phyloP scores from a whole-genome alignment of 1,140 invertebrate species.

The Camponotus floridanus region DNA sequence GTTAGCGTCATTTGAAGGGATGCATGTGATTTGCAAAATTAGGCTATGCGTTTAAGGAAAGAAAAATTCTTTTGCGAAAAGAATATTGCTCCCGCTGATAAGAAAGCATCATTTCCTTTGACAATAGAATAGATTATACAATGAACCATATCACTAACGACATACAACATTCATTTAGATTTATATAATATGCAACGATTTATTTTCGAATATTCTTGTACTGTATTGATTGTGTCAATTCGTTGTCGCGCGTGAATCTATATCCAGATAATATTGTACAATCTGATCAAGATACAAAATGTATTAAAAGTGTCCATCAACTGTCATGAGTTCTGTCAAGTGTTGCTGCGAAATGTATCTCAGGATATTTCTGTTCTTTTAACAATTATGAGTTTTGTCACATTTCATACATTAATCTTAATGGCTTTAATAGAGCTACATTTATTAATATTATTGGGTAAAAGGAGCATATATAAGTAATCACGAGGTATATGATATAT shows the following conservation, averaged over 20 bases:
- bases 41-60: conserved; percentile 19
- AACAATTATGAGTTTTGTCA: conserved; percentile 63
- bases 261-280: not conserved
- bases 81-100: conserved; percentile 69
- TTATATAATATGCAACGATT: not conserved
- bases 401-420: conserved; percentile 67
- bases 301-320: conserved; percentile 49
- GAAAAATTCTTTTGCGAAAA: conserved; percentile 39
- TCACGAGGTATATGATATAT: conserved; percentile 76
- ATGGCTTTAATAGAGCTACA: conserved; percentile 71
- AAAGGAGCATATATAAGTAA: conserved; percentile 71
- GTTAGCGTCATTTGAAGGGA: conserved; percentile 44
- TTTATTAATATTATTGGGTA: conserved; percentile 72
- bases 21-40: conserved; percentile 37
- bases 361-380: conserved; percentile 71
- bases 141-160: conserved; percentile 22
- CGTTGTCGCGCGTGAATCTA: conserved; percentile 36
- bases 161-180: conserved; percentile 28
- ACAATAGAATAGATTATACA: conserved; percentile 38
- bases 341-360: conserved; percentile 67
- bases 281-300: conserved; percentile 11
- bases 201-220: conserved; percentile 25
- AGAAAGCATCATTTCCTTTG: conserved; percentile 48
- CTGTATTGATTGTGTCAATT: conserved; percentile 33
- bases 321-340: conserved; percentile 54